phyloP scores from a whole-genome alignment of 2,888 invertebrate species.

The Blastobasis lacticolella region DNA sequence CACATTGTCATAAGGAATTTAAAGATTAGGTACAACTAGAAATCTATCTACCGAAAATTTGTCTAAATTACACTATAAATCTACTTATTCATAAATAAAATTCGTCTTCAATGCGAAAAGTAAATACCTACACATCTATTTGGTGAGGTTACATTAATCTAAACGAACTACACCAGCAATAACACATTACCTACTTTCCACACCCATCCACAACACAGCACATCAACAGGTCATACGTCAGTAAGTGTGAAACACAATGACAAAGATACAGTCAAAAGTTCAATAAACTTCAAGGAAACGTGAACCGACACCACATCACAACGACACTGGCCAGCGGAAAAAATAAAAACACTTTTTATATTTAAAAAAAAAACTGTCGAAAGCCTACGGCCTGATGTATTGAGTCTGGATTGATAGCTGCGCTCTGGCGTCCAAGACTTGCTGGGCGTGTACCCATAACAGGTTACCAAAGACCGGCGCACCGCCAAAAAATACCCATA shows the following conservation, averaged over 20 bases:
- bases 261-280: constrained; percentile 22
- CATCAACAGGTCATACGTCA: constrained; percentile 7
- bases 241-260: constrained; percentile 16
- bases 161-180: too few relatives aligned
- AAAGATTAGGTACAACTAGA: too few relatives aligned
- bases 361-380: constrained; percentile 48
- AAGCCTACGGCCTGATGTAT: constrained; percentile 47
- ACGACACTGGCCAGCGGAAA: constrained; percentile 52
- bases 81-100: too few relatives aligned
- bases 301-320: constrained; percentile 40
- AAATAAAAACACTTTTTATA: constrained; percentile 38
- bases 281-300: constrained; percentile 18
- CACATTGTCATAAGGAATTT: too few relatives aligned
- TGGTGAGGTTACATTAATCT: too few relatives aligned
- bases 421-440: constrained; percentile 47
- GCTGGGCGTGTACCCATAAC: constrained; percentile 66
- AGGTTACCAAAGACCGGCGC: constrained; percentile 64
- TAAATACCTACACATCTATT: too few relatives aligned
- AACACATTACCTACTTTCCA: too few relatives aligned
- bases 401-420: constrained; percentile 56
- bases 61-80: too few relatives aligned
- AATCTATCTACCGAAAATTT: too few relatives aligned
- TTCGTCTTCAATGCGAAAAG: too few relatives aligned
- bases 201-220: neutral
- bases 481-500: constrained; percentile 72